Evolutionary conservation across 2,888 invertebrate genomes (phyloP).

Genomic region (Xestobium rufovillosum): DNA sequence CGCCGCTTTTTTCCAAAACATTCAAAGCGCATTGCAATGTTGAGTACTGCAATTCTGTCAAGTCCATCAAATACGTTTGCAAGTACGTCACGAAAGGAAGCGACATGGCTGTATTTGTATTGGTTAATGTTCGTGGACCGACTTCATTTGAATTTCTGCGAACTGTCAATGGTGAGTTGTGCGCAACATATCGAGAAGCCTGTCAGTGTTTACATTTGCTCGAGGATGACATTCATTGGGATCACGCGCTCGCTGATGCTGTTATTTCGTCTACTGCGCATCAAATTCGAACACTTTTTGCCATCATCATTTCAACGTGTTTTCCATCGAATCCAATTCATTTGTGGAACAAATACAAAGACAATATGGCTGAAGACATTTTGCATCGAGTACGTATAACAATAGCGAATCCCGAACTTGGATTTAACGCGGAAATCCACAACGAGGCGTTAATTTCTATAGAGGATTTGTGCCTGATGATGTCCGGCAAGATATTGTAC

Average conservation of each 20-base stretch:
- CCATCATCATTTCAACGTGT: conserved; percentile 23
- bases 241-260: conserved; percentile 11
- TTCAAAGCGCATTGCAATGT: too few relatives aligned
- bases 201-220: conserved; percentile 4
- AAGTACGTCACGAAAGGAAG: too few relatives aligned
- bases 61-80: too few relatives aligned
- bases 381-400: conserved; percentile 15
- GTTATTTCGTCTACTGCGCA: conserved; percentile 2
- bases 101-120: too few relatives aligned
- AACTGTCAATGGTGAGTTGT: conserved; percentile 3
- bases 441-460: conserved; percentile 20
- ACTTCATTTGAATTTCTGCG: too few relatives aligned
- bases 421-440: too few relatives aligned
- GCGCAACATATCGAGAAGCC: conserved; percentile 6
- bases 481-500: conserved; percentile 22
- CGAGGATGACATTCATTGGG: conserved; percentile 14
- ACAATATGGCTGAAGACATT: conserved; percentile 18
- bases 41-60: too few relatives aligned
- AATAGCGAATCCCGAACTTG: too few relatives aligned
- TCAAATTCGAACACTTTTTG: conserved; percentile 15
- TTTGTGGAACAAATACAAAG: too few relatives aligned
- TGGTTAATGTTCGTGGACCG: conserved; percentile 28
- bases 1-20: too few relatives aligned
- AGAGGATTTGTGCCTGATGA: conserved; percentile 18
- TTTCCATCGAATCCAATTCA: too few relatives aligned